Base-by-base conservation (phyloP, 2,888 invertebrate species). In the Antitype chi region DNA sequence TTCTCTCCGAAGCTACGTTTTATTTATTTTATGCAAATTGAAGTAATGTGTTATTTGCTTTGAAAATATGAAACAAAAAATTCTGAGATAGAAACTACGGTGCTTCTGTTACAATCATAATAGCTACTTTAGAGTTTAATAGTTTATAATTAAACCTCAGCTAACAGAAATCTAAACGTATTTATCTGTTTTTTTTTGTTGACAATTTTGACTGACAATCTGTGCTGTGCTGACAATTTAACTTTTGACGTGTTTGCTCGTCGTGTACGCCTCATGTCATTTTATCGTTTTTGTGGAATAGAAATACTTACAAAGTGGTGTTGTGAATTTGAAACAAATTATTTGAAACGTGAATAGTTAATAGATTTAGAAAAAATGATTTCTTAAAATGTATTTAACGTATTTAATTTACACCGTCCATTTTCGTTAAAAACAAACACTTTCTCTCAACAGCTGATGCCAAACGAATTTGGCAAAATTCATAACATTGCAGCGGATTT, bases 251-350 rank as follows among this genome's bases (percentile, higher is more conserved):
- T 92, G 90, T 90, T 81, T 80, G 67, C 84, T 90, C 91, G 90
- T 94, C 94, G 94, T 94, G 94, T 93, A 90, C 93, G 84, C 86
- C 84, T 89, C 86, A 86, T 92, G 94, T 94, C 94, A 93, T 75
- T 76, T 75, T 74, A 57, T 70, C 59, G 62, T 76, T 77, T 83
- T 81, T 84, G 77, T 82, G 80, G 53, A 85, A 83, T 79, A 64
- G 62, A 71, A 62, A 80, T 78, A 82, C 62, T 81, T 52, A 63
- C 20, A 55, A 72, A 81, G 72, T 75, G 70, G 79, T 84, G 84
- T 84, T 85, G 87, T 86, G 84, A 70, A 77, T 84, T 73, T 64
- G 23, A 64, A 73, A 72, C 57, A 76, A 76, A 74, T 70, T 64
- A 63, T 70, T 64, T 69, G 17, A 64, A 70, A 77, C 63, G 69